These are phyloP conservation scores for Dolichopus griseipennis DNA, from an alignment of 2,888 invertebrate genomes.

Conservation along the genomic window DNA sequence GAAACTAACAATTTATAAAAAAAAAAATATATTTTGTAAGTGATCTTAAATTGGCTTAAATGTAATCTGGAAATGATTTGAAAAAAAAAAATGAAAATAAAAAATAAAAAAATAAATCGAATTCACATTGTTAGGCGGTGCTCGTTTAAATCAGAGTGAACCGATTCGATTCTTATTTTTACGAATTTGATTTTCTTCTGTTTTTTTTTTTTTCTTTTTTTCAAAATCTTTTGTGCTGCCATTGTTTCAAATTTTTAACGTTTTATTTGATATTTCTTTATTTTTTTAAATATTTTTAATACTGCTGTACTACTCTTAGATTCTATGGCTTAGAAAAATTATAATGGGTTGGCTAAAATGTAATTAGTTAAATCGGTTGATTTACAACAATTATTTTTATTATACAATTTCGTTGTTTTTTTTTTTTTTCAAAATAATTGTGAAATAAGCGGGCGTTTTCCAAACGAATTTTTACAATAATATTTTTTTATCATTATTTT, in stretches of 20 bases:
- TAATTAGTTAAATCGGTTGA: conserved; percentile 4
- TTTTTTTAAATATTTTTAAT: not conserved
- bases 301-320: not conserved
- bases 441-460: conserved; percentile 1
- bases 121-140: conserved; percentile 1
- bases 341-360: conserved; percentile 1
- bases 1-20: not conserved
- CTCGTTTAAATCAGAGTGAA: conserved; percentile 2
- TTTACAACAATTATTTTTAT: not conserved
- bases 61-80: not conserved
- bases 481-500: not conserved
- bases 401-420: no score
- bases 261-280: not conserved
- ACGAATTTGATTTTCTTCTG: not conserved
- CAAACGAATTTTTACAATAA: not conserved
- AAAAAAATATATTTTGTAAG: not conserved
- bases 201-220: not conserved
- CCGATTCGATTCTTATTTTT: not conserved
- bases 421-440: not conserved
- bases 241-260: not conserved
- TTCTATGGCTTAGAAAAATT: not conserved
- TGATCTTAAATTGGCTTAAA: not conserved
- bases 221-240: not conserved
- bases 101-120: not conserved
- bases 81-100: not conserved